These are phyloP conservation scores for Drosophila nikananu DNA, from an alignment of 1,140 invertebrate species.

Conservation along the genomic window DNA sequence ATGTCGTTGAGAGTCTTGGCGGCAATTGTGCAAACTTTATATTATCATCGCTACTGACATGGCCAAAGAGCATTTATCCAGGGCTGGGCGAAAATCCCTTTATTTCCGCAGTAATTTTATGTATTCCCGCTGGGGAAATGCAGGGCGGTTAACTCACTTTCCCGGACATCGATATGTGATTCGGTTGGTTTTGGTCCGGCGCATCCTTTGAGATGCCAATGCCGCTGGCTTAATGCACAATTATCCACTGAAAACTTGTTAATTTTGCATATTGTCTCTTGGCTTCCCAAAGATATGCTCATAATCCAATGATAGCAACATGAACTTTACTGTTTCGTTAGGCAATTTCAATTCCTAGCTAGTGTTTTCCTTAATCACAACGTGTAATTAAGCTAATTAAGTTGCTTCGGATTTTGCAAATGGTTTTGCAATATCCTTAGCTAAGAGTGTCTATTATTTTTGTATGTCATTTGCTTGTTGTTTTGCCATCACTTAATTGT, in stretches of 20 bases:
- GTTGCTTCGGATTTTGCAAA: background rate
- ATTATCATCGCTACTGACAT: conserved; percentile 46
- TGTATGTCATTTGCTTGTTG: background rate
- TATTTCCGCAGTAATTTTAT: conserved; percentile 46
- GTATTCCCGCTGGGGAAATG: conserved; percentile 27
- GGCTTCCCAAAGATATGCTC: conserved; percentile 2
- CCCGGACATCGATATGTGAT: conserved; percentile 33
- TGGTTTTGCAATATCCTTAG: background rate
- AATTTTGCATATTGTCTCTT: conserved; percentile 28
- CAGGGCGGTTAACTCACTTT: conserved; percentile 16
- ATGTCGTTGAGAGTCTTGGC: conserved; percentile 60
- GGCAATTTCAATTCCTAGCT: conserved; percentile 19
- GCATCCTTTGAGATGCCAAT: background rate
- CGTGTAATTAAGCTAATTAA: conserved; percentile 46
- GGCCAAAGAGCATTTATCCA: conserved; percentile 52
- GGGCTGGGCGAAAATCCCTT: conserved; percentile 38
- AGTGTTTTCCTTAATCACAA: conserved; percentile 42
- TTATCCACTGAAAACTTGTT: conserved; percentile 45
- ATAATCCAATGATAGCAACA: conserved; percentile 40
- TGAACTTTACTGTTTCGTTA: conserved; percentile 26
- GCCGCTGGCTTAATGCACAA: conserved; percentile 34
- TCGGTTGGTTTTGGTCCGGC: background rate
- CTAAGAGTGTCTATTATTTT: background rate
- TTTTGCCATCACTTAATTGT: background rate
- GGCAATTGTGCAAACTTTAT: conserved; percentile 51